These are phyloP conservation scores for Sebastes baramenuke DNA, from an alignment of 2,797 vertebrate species.

Conservation along the genomic window DNA sequence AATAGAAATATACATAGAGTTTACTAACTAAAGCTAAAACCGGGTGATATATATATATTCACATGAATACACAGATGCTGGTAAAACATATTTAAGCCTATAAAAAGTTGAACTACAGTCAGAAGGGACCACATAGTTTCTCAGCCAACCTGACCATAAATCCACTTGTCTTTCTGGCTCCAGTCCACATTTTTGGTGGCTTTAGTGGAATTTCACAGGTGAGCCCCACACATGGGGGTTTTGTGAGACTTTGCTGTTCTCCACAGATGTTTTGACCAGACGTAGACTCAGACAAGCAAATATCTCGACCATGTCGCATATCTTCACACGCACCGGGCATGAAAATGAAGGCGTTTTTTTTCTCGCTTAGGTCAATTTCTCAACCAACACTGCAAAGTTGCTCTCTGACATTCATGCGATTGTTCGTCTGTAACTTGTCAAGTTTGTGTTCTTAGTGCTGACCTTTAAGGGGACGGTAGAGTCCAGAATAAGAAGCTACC, in stretches of 20 bases:
- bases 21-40: not conserved
- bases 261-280: constrained; percentile 59
- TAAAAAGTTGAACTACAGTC: not conserved
- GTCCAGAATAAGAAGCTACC: not conserved
- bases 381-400: constrained; percentile 17
- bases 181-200: constrained; percentile 48
- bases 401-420: constrained; percentile 6
- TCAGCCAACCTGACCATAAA: constrained; percentile 21
- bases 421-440: not conserved
- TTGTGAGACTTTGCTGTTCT: constrained; percentile 38
- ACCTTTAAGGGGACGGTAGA: not conserved
- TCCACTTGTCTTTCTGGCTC: constrained; percentile 55
- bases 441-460: not conserved
- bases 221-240: constrained; percentile 51
- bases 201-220: constrained; percentile 72
- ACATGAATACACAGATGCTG: not conserved
- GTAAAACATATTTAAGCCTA: not conserved
- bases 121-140: not conserved
- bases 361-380: constrained; percentile 26
- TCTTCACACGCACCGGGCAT: constrained; percentile 5
- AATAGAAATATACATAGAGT: not conserved
- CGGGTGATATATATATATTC: not conserved
- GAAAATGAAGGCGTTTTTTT: constrained; percentile 38
- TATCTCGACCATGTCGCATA: constrained; percentile 31
- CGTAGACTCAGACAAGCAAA: constrained; percentile 31